These are phyloP conservation scores for Sebastes ruberrimus DNA, from an alignment of 2,797 vertebrate genomes.

Conservation along the genomic window DNA sequence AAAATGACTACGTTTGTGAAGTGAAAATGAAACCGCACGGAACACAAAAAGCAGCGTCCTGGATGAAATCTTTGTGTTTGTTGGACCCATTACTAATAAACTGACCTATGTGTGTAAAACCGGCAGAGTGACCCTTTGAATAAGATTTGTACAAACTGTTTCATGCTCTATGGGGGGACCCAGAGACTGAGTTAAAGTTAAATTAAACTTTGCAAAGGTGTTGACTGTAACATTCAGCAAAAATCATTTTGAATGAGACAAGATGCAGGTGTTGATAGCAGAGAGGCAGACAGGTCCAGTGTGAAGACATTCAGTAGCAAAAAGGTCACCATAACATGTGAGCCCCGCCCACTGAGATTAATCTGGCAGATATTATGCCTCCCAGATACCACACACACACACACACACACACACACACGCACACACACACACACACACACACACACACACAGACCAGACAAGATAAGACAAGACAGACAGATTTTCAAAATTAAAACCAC, in stretches of 20 bases:
- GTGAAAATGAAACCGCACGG: too few relatives aligned
- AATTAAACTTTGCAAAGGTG: background rate
- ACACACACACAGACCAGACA: background rate
- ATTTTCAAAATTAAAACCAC: background rate
- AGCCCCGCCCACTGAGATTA: background rate
- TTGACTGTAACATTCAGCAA: background rate
- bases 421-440: background rate
- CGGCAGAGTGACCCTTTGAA: background rate
- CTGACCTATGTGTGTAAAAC: background rate
- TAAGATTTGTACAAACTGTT: background rate
- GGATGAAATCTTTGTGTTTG: too few relatives aligned
- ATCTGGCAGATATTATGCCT: constrained; percentile 31
- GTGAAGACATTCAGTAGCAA: background rate
- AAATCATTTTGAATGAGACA: background rate
- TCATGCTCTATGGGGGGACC: background rate
- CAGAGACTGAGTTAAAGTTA: background rate
- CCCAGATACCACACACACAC: constrained; percentile 30
- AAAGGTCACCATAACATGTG: background rate
- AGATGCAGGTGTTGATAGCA: background rate
- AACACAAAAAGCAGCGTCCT: too few relatives aligned
- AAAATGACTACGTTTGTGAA: too few relatives aligned
- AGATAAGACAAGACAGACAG: background rate
- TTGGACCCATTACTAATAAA: background rate
- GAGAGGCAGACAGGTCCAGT: background rate
- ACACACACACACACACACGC: background rate